Evolutionary conservation across 2,888 invertebrate species (phyloP), one percentile per base, ranked within the genome.

Genomic region (Stenichneumon culpator): DNA sequence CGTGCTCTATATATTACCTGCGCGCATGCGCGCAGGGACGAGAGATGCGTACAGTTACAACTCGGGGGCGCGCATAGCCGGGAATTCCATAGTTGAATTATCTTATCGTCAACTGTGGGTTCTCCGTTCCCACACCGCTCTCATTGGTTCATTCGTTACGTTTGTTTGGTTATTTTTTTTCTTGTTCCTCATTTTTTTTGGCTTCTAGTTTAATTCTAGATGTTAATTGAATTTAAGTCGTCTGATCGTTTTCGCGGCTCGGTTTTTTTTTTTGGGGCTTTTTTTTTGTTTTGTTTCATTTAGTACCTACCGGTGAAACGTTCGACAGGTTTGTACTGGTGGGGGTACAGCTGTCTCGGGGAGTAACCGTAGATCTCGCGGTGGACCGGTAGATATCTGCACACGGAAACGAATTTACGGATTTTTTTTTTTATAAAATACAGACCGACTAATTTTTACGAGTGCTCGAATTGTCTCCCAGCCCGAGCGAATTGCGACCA

Each of bases 311-410:
- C 97, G 96, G 97, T 96, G 96, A 96, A 97, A 95, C 96, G 96
- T 93, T 96, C 96, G 94, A 97, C 95, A 89, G 94, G 93, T 94
- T 96, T 95, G 95, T 97, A 97, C 95, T 97, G 97, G 95, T 97
- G 97, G 92, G 97, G 96, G 94, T 97, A 97, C 95, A 98, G 97
- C 94, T 97, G 95, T 94, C 98, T 96, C 91, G 98, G 98, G 90
- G 97, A 97, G 95, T 98, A 98, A 88, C 98, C 98, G 95, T 98
- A 98, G 93, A 96, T 97, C 94, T 98, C 98, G 93, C 98, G 97
- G 95, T 98, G 98, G 91, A 98, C 97, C 90, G 98, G 98, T 94
- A 97, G 95, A 95, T 98, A 98, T 95, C 94, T 94, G 79, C 57
- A 87, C 83, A 68, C 82, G 68, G 68, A 63, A 11, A 74, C 11